Evolutionary conservation across 2,797 vertebrate genomes (phyloP).

Genomic region (Florisuga fusca): DNA sequence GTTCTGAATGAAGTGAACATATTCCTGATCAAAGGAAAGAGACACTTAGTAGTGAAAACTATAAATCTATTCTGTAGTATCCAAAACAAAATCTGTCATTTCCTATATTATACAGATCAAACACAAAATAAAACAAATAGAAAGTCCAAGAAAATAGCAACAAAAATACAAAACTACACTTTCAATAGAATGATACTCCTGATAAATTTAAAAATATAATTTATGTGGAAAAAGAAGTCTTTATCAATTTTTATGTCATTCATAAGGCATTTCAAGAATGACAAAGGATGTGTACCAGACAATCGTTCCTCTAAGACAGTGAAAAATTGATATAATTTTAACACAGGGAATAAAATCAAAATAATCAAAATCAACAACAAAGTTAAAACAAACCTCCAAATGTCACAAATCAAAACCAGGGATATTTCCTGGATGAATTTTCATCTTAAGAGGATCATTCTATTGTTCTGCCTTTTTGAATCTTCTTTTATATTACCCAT

Average conservation of each 20-base stretch:
- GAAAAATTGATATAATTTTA: not conserved
- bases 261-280: not conserved
- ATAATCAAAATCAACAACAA: not conserved
- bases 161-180: not conserved
- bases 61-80: not conserved
- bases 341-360: not conserved
- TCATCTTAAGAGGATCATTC: not conserved
- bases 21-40: not conserved
- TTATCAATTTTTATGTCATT: not conserved
- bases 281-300: not conserved
- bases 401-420: accelerated
- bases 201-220: not conserved
- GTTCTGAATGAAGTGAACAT: not conserved
- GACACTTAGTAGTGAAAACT: not conserved
- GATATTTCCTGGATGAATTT: not conserved
- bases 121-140: not conserved
- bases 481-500: not conserved
- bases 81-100: not conserved
- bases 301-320: not conserved
- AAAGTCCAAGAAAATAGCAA: not conserved
- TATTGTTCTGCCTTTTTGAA: not conserved
- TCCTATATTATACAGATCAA: not conserved
- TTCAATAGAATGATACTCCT: not conserved
- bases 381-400: not conserved
- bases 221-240: not conserved